Evolutionary conservation across 1,140 invertebrate genomes (phyloP), one percentile per base, ranked within the genome.

Genomic region (Spodoptera litura): DNA sequence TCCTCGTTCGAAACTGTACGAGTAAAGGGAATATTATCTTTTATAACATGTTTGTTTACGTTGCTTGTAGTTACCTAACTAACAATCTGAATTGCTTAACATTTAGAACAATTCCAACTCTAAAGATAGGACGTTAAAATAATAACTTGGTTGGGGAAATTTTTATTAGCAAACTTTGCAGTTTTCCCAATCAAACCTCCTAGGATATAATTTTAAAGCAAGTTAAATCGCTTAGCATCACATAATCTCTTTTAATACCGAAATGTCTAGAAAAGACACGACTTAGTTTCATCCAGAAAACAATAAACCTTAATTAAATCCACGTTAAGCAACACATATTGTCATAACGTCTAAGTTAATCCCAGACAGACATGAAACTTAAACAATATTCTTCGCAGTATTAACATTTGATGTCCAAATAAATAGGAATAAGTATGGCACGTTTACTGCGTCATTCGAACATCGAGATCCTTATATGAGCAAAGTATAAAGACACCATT

Each of bases 321-420:
- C n/a, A 9, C 15, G 56, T 10, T 31, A 59, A 59, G 58, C 58
- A 64, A 8, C n/a, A 49, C 9, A 62, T 44, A 44, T 49, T 20
- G 20, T 49, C 4, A 64, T 10, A 49, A 64, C 38, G 44, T 49
- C 61, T 15, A 49, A 10, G 61, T 64, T 44, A 49, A 49, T 64
- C 38, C 38, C 10, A 20, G 20, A 49, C 10, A 20, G 20, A 49
- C 61, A 64, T 44, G 61, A 13, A 49, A 49, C 61, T 64, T 20
- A 15, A 20, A 10, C n/a, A 49, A 44, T 62, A 44, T 38, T 62
- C 61, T 64, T 64, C 61, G 35, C 44, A 44, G 38, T 15, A 59
- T 35, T 64, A 49, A 52, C 27, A 68, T 52, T 68, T 52, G 49
- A 68, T 68, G 64, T 52, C 8, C 49, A 68, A 68, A 68, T 68